A percentile compares a stretch with the other conserved stretches of the same genome.
Evolutionary conservation across 1,140 invertebrate species (phyloP).

Genomic region (Babylonia areolata): DNA sequence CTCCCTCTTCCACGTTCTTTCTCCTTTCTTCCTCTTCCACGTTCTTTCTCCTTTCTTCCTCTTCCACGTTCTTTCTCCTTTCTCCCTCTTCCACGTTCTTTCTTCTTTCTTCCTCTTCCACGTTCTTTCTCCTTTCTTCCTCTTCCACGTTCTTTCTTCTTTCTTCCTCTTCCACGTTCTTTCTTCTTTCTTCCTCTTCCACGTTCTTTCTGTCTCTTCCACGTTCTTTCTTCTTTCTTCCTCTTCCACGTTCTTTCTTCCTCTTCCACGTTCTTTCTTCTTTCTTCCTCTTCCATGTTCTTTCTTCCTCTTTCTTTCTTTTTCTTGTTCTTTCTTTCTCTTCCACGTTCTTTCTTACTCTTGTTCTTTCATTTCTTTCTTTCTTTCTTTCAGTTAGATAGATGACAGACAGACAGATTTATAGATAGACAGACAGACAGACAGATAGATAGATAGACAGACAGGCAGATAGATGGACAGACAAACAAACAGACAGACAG

Average conservation of each 20-base stretch:
- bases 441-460: too few relatives aligned
- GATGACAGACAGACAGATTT: too few relatives aligned
- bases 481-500: too few relatives aligned
- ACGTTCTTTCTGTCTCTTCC: not conserved
- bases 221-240: not conserved
- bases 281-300: not conserved
- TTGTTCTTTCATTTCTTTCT: not conserved
- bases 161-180: not conserved
- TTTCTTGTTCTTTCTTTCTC: not conserved
- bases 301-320: not conserved
- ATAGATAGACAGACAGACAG: too few relatives aligned
- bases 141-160: not conserved
- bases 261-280: not conserved
- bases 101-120: not conserved
- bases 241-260: not conserved
- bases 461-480: too few relatives aligned
- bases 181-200: not conserved
- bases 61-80: not conserved
- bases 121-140: not conserved
- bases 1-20: not conserved
- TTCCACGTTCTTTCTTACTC: not conserved
- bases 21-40: not conserved
- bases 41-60: too few relatives aligned
- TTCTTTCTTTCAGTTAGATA: too few relatives aligned
- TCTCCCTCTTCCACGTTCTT: constrained; percentile 21